Conservation (phyloP, 2,797 vertebrate species). For the Thalassophryne amazonica region DNA sequence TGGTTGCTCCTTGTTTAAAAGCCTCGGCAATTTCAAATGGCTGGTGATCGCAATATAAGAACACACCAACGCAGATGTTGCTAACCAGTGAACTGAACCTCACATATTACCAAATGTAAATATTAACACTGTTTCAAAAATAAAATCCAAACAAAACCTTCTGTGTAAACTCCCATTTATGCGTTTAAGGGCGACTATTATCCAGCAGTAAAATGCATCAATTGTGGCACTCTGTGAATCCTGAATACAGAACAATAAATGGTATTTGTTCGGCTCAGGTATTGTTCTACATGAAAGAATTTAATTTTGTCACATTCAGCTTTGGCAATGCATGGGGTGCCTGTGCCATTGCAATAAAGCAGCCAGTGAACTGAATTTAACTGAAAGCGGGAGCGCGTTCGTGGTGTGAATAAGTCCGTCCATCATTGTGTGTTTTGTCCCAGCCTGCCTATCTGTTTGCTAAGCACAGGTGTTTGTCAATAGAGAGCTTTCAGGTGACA, state of each 20-base stretch:
- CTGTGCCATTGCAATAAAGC: background rate
- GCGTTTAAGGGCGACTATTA: background rate
- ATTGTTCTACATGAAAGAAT: background rate
- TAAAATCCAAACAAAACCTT: background rate
- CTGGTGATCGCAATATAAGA: too few species aligned
- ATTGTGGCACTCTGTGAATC: background rate
- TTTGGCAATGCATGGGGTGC: background rate
- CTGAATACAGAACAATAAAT: background rate
- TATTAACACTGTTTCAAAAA: too few species aligned
- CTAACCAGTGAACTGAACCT: too few species aligned
- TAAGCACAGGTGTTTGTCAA: background rate
- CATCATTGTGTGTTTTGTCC: slow-evolving; percentile 5
- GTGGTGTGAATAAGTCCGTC: slow-evolving; percentile 2
- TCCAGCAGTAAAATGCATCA: background rate
- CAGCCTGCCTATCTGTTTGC: slow-evolving; percentile 2
- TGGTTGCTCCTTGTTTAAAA: too few species aligned
- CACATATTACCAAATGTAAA: too few species aligned
- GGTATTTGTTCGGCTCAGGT: background rate
- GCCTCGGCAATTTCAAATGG: too few species aligned
- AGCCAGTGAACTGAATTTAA: background rate
- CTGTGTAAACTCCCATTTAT: background rate
- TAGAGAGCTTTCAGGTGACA: background rate
- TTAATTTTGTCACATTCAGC: background rate
- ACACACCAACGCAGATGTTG: too few species aligned
- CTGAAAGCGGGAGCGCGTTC: background rate